phyloP scores from a whole-genome alignment of 2,113 vertebrate genomes.

The Riparia riparia region DNA sequence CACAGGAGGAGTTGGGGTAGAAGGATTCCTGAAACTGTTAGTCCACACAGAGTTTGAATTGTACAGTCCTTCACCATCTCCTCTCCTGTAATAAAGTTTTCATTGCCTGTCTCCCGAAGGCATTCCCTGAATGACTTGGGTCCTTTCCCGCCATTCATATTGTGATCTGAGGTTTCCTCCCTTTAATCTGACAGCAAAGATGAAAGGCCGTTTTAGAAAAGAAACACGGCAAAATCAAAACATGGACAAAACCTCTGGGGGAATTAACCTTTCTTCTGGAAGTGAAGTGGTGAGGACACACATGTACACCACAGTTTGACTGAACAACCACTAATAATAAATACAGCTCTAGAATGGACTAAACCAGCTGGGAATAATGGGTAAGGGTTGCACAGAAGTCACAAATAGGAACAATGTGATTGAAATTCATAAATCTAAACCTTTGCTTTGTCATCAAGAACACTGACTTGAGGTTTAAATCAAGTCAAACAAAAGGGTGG shows the following conservation, averaged over 20 bases:
- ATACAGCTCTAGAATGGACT: background rate
- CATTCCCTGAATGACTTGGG: background rate
- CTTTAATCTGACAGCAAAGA: constrained; percentile 7
- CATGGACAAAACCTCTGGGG: background rate
- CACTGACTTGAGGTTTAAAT: background rate
- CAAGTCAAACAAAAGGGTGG: background rate
- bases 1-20: background rate
- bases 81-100: background rate
- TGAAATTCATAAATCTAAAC: background rate
- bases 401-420: background rate
- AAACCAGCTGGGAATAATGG: background rate
- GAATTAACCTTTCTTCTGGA: background rate
- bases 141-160: background rate
- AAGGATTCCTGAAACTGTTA: background rate
- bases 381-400: background rate
- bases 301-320: background rate
- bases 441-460: background rate
- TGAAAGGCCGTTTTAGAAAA: background rate
- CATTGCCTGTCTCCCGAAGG: background rate
- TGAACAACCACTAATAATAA: background rate
- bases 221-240: background rate
- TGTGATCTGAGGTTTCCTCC: constrained; percentile 1
- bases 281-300: background rate
- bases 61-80: background rate
- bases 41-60: background rate